phyloP scores from a whole-genome alignment of 2,113 vertebrate species.

The Thryonomys swinderianus region DNA sequence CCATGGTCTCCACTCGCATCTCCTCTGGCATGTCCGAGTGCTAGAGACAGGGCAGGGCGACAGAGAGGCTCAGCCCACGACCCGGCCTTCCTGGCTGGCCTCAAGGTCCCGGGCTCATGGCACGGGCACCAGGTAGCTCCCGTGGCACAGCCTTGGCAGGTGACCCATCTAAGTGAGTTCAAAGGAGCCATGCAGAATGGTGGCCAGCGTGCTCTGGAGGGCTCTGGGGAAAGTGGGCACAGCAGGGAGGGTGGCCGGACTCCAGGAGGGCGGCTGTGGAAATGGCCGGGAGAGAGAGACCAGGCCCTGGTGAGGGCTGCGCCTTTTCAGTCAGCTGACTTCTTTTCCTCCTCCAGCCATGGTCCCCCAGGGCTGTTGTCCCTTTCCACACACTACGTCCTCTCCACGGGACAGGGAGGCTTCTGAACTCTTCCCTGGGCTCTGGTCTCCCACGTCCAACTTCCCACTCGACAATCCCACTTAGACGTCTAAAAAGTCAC shows the following conservation, averaged over 20 bases:
- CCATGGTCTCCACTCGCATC: conserved; percentile 98
- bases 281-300: not conserved
- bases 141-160: not conserved
- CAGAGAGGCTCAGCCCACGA: conserved; percentile 64
- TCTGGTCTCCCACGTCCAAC: not conserved
- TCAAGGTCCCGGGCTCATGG: not conserved
- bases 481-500: not conserved
- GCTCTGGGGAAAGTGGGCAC: rapidly evolving
- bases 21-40: conserved; percentile 98
- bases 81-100: conserved; percentile 7
- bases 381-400: not conserved
- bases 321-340: not conserved
- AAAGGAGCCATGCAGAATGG: rapidly evolving
- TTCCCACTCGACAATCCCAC: not conserved
- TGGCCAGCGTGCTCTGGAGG: not conserved
- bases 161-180: not conserved
- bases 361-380: not conserved
- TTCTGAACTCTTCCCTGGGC: not conserved
- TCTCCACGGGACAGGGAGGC: not conserved
- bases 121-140: not conserved
- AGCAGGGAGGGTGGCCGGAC: not conserved
- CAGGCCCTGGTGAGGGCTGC: rapidly evolving
- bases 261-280: rapidly evolving
- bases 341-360: not conserved
- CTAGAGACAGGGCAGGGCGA: conserved; percentile 81